phyloP scores from a whole-genome alignment of 92 coral and sea anemone species.

The Siderastrea radians region DNA sequence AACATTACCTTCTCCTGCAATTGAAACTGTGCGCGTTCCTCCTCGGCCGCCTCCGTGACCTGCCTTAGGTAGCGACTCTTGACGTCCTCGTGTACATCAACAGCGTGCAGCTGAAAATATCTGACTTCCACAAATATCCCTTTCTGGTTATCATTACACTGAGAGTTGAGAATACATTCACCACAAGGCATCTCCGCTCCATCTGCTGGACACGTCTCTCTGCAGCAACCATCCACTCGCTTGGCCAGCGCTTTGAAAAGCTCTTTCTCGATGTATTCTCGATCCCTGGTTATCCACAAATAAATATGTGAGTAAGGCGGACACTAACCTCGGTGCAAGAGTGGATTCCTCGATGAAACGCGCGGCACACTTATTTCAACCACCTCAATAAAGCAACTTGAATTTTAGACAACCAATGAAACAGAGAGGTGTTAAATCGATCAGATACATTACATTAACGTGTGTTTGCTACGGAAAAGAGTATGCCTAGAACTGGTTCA shows the following conservation, averaged over 20 bases:
- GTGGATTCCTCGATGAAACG: no score
- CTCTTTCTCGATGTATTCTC: constrained; percentile 48
- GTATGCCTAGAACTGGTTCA: no score
- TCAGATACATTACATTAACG: no score
- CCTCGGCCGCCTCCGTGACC: constrained; percentile 89
- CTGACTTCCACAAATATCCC: constrained; percentile 87
- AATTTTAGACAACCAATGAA: no score
- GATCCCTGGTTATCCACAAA: constrained; percentile 32
- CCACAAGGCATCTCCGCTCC: constrained; percentile 41
- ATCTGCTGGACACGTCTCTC: constrained; percentile 37
- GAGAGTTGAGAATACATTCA: constrained; percentile 9
- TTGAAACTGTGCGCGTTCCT: constrained; percentile 81
- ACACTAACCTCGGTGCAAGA: no score
- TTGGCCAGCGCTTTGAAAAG: constrained; percentile 66
- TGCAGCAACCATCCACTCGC: constrained; percentile 77
- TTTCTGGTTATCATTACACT: constrained; percentile 71
- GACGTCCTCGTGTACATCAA: constrained; percentile 85
- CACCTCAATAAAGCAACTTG: no score
- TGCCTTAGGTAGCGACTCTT: constrained; percentile 86
- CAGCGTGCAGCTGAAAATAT: constrained; percentile 86
- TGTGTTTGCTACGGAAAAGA: no score
- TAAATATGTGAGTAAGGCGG: not conserved
- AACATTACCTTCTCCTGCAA: constrained; percentile 78
- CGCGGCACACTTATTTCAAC: no score
- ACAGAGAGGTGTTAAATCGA: no score